phyloP scores from a whole-genome alignment of 2,797 vertebrate species.

The Melanotaenia nigrans region DNA sequence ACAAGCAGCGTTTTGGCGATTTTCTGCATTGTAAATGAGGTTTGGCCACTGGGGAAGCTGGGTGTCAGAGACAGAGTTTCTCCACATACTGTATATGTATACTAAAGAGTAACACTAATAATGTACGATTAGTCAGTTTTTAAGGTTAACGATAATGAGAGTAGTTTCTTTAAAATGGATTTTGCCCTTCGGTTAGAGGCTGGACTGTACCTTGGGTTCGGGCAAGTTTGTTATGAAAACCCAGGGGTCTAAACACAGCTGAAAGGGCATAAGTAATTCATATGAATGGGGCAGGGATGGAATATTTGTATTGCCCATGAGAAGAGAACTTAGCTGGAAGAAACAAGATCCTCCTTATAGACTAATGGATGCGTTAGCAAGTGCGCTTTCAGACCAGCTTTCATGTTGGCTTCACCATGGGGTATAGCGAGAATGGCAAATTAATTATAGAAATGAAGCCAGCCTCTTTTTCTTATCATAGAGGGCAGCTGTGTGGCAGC shows the following conservation, averaged over 20 bases:
- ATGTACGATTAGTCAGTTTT: constrained; percentile 50
- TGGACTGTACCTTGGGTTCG: constrained; percentile 57
- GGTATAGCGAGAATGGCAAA: constrained; percentile 81
- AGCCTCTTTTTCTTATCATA: constrained; percentile 77
- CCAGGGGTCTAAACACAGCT: constrained; percentile 64
- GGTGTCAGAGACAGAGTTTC: constrained; percentile 30
- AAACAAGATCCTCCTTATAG: constrained; percentile 81
- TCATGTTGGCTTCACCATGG: constrained; percentile 84
- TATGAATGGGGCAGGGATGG: constrained; percentile 54
- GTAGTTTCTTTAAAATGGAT: constrained; percentile 51
- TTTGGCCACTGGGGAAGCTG: constrained; percentile 30
- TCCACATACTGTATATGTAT: constrained; percentile 2
- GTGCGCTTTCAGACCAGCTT: constrained; percentile 78
- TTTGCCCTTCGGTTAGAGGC: constrained; percentile 69
- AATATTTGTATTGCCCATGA: constrained; percentile 71
- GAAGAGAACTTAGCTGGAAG: constrained; percentile 74
- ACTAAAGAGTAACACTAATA: constrained; percentile 16
- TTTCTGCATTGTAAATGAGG: constrained; percentile 58
- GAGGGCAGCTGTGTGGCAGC: constrained; percentile 77
- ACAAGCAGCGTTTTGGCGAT: constrained; percentile 66
- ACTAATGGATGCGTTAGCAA: constrained; percentile 80
- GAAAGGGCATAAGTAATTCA: constrained; percentile 71
- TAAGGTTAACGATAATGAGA: constrained; percentile 60
- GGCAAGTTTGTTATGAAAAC: constrained; percentile 61
- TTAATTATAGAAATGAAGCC: constrained; percentile 83